These are phyloP conservation scores for Cerceris rybyensis DNA, from an alignment of 2,888 invertebrate species.

Conservation along the genomic window DNA sequence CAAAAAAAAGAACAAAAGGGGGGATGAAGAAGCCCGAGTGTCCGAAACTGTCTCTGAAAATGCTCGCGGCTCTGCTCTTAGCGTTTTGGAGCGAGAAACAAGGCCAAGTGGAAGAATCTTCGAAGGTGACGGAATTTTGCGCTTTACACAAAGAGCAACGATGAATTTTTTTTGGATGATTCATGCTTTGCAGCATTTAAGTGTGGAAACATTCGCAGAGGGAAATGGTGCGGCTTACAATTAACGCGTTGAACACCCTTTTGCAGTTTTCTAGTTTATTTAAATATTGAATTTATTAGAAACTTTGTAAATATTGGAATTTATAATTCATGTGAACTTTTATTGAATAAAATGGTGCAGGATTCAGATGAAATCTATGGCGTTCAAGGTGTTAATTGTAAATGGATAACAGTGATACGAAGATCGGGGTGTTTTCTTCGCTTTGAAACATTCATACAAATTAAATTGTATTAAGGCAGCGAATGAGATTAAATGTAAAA, in stretches of 20 bases:
- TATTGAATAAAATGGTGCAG: no score
- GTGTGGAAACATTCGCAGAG: conserved; percentile 33
- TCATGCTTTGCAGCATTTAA: conserved; percentile 55
- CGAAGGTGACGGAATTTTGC: background rate
- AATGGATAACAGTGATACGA: no score
- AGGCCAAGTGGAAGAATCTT: conserved; percentile 5
- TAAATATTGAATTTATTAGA: no score
- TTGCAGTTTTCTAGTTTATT: no score
- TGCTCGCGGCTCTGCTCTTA: background rate
- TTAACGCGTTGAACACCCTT: background rate
- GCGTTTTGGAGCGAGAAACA: background rate
- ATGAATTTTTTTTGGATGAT: background rate
- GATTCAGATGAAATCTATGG: no score
- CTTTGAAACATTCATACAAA: no score
- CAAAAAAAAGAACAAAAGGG: background rate
- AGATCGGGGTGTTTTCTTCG: no score
- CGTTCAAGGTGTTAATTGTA: no score
- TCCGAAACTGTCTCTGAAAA: background rate
- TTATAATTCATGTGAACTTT: no score
- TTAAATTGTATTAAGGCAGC: no score
- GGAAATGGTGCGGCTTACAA: background rate
- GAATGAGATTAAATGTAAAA: no score
- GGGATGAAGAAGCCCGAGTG: background rate
- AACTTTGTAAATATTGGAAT: no score
- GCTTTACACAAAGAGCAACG: background rate